These are phyloP conservation scores for Euwallacea similis DNA, from an alignment of 1,140 invertebrate genomes.

Conservation along the genomic window DNA sequence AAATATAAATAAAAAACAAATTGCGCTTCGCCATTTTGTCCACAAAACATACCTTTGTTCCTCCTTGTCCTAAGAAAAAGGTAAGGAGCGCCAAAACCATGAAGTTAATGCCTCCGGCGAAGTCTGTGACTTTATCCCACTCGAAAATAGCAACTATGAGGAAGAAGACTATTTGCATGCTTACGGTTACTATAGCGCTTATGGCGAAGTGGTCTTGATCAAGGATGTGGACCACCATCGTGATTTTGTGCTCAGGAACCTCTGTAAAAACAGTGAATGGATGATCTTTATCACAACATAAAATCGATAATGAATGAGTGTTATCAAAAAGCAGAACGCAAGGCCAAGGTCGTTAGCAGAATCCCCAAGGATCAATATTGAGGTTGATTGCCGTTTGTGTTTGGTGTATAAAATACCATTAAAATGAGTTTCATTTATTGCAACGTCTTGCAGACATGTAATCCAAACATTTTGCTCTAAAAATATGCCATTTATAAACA, in stretches of 20 bases:
- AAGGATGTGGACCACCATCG: slow-evolving; percentile 70
- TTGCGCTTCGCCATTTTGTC: background rate
- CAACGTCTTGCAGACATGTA: background rate
- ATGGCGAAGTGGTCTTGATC: slow-evolving; percentile 86
- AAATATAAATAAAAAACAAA: slow-evolving; percentile 12
- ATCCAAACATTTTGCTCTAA: background rate
- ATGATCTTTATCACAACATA: background rate
- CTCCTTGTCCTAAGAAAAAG: slow-evolving; percentile 80
- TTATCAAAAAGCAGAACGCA: background rate
- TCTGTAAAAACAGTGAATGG: background rate
- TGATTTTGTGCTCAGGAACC: background rate
- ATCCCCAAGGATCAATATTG: slow-evolving; percentile 1
- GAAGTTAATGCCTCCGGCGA: slow-evolving; percentile 90
- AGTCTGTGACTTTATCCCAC: slow-evolving; percentile 89
- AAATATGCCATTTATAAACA: too few species aligned
- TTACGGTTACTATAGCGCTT: slow-evolving; percentile 83
- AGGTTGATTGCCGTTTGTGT: background rate
- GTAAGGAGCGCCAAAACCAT: slow-evolving; percentile 85
- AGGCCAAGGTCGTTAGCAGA: slow-evolving; percentile 13
- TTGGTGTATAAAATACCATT: background rate
- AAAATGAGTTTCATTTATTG: background rate
- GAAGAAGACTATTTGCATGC: slow-evolving; percentile 88
- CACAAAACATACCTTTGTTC: slow-evolving; percentile 59
- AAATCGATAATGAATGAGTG: slow-evolving; percentile 5
- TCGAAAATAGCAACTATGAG: slow-evolving; percentile 81